Evolutionary conservation across 64 coral and sea anemone species (phyloP), one percentile per base, ranked within the genome.

Genomic region (Stylophora pistillata): DNA sequence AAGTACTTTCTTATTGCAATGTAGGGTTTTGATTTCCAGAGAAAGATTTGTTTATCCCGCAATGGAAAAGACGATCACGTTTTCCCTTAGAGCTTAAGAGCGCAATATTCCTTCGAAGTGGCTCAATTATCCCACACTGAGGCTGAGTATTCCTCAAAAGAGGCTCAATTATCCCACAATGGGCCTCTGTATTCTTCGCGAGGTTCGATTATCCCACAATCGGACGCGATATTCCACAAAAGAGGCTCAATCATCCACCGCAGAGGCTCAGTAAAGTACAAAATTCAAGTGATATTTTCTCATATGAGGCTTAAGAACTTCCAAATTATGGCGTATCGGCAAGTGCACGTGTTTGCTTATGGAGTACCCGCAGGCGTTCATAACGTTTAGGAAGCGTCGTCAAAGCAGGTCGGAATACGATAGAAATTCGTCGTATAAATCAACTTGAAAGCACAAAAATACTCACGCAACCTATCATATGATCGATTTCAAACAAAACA

Each of bases 1-100:
- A 73, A 86, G 62, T 41, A 86, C 64, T 70, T 71, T 41, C 41
- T 86, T 32, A 32, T 69, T 72, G 83, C 53, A 86, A 86, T 86
- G 63, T 25, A 69, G 71, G 41, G 32, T 57, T 53, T 72, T 86
- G 83, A 57, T 86, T 72, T 86, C n/a, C n/a, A n/a, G n/a, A n/a
- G n/a, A n/a, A n/a, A n/a, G 53, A 18, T 76, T 76, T 76, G 18
- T 76, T 76, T 76, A 53, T 76, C 16, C 74, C 74, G 34, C 25
- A 76, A 76, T 71, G 63, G 63, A 21, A 66, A 66, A 66, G 23
- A 66, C 63, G 63, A 66, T 66, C 63, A 66, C 30, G 10, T 9
- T 71, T 30, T 71, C 15, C 68, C 68, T 71, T 71, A 9, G 13
- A 71, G 68, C 25, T 28, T 30, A 71, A 71, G 68, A 28, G 23